Base-by-base conservation (phyloP, 2,888 invertebrate genomes). In the Pollenia labialis region DNA sequence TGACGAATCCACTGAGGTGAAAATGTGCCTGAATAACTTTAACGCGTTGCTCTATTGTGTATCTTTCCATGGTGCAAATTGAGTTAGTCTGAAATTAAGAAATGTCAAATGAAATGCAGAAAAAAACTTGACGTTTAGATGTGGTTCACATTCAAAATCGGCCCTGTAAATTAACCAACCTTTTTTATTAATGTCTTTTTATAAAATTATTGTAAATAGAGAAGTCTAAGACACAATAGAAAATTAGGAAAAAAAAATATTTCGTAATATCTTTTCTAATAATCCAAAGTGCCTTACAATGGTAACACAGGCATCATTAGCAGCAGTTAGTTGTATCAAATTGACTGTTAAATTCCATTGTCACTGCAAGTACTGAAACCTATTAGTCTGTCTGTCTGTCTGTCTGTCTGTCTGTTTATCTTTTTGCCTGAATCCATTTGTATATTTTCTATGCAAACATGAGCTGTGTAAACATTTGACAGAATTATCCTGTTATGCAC, bases 251-350 rank as follows among this genome's bases (percentile, higher is more conserved):
- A 48, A 42, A 48, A 74, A 18, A 50, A 58, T 2, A 42, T 54
- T 40, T 54, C 23, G 11, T n/a, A 44, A 42, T 44, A 64, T 52
- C 0, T 40, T 42, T 12, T 4, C 14, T 18, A 64, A 62, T 18
- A 62, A 50, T 7, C 12, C 50, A 16, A 52, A 52, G 18, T 2
- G 62, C 50, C 2, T 7, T 7, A 50, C 11, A 75, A n/a, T 16
- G 23, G 16, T 1, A 50, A n/a, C 42, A 16, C 46, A 62, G 14
- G 60, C 42, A 7, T 52, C 48, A 56, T 68, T 66, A 40, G 16
- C 60, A 54, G 46, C 52, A 66, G 52, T 48, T 71, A 72, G 40
- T 75, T 54, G 14, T 80, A 74, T 58, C 48, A 83, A 48, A 83
- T 71, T 79, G 60, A 77, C 60, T 74, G 9, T 68, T 44, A 69